Evolutionary conservation across 1,140 invertebrate genomes (phyloP).

Genomic region (Cecropterus lyciades): DNA sequence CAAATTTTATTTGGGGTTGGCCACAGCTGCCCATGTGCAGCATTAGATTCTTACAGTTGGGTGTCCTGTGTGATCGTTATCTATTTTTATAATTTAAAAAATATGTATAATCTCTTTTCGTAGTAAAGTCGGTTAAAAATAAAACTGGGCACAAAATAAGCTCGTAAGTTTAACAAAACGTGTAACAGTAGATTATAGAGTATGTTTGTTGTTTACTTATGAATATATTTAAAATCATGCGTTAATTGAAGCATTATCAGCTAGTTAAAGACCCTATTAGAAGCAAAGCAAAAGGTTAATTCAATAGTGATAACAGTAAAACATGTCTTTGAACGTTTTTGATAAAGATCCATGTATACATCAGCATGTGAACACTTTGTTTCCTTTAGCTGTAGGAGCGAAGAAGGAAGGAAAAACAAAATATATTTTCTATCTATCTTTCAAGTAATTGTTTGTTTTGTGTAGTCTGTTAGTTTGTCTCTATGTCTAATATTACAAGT

Average conservation of each 20-base stretch:
- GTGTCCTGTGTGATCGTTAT: no score
- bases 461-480: no score
- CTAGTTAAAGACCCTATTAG: conserved; percentile 41
- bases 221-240: conserved; percentile 39
- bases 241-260: conserved; percentile 44
- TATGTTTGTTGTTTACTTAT: conserved; percentile 23
- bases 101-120: no score
- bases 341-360: not conserved
- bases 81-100: no score
- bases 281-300: conserved; percentile 62
- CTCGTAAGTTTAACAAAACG: not conserved
- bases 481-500: no score
- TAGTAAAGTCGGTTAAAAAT: no score
- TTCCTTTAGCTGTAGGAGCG: not conserved
- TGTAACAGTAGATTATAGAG: not conserved
- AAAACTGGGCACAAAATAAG: no score
- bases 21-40: no score
- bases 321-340: conserved; percentile 18
- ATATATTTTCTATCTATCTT: no score
- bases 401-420: not conserved
- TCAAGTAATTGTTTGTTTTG: no score
- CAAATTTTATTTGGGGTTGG: no score
- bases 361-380: not conserved
- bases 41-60: no score
- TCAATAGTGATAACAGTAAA: conserved; percentile 59